Conservation (phyloP, 2,797 vertebrate species). For the Cephalopachus bancanus region DNA sequence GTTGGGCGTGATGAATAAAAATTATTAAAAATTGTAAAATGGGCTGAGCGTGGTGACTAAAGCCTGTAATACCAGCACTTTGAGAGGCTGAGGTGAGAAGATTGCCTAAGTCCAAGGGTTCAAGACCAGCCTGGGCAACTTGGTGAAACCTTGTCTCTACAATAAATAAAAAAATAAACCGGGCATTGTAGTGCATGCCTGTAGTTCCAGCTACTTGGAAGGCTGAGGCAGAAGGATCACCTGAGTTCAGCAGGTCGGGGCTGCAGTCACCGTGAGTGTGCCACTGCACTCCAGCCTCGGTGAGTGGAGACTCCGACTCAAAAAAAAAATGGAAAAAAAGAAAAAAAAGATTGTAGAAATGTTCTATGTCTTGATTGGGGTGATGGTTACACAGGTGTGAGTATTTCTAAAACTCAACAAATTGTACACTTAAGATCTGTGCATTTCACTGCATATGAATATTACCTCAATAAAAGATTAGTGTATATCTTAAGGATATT, state of each 20-base stretch:
- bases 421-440: neutral
- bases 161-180: neutral
- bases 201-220: neutral
- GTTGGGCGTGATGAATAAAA: neutral
- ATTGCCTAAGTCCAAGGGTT: neutral
- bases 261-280: neutral
- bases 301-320: neutral
- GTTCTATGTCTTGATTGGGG: constrained; percentile 37
- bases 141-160: neutral
- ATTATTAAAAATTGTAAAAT: neutral
- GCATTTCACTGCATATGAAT: constrained; percentile 57
- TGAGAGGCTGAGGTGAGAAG: neutral
- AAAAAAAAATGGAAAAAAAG: neutral
- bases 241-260: neutral
- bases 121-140: neutral
- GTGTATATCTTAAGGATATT: constrained; percentile 38
- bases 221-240: neutral
- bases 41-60: neutral
- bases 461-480: neutral
- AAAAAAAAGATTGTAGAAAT: neutral
- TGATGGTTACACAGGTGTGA: neutral
- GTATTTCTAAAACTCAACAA: constrained; percentile 48
- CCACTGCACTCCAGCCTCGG: neutral
- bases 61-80: neutral
- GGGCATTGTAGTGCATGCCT: neutral